Base-by-base conservation (phyloP, 1,140 invertebrate genomes). In the Zaprionus gabonicus region DNA sequence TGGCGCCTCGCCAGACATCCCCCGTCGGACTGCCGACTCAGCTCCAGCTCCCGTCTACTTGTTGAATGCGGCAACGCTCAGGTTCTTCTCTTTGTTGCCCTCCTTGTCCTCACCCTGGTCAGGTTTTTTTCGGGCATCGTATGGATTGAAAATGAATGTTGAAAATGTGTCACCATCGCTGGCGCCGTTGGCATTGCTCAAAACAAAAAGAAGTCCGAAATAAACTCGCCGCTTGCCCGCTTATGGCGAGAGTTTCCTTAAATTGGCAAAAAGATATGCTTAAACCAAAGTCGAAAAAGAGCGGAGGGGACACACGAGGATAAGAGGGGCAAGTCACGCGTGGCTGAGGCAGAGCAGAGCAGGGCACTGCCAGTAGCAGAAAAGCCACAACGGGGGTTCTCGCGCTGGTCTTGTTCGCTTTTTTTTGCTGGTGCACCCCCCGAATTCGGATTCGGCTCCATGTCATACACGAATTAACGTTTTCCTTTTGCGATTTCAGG, bases 251-350 rank as follows among this genome's bases (percentile, higher is more conserved):
- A 51, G 62, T 81, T 80, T 71, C 80, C 80, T 81, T 69, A 70
- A 81, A 81, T 71, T 81, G 74, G 27, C 71, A 81, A 76, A 76
- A 63, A 53, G 58, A 79, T 60, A 34, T n/a, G 27, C 63, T 10
- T 13, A 38, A 55, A 25, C 46, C 58, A 59, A 57, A 46, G 55
- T 38, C 46, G 49, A 69, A 46, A 44, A 17, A 17, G 31, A 34
- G 31, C 10, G 31, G 31, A 34, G 28, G 28, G 28, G 6, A 6
- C 1, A 28, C 28, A 28, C 7, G 28, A 28, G 28, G 28, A 28
- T 7, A 28, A 6, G 28, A 28, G 9, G 28, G 31, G 31, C 9
- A 34, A 34, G 31, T 10, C 31, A 34, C 31, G 31, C 9, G 31
- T 34, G 9, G 9, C 31, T 34, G 31, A 34, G 31, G 31, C 31